Base-by-base conservation (phyloP, 2,888 invertebrate genomes). In the Aphidoletes aphidimyza region DNA sequence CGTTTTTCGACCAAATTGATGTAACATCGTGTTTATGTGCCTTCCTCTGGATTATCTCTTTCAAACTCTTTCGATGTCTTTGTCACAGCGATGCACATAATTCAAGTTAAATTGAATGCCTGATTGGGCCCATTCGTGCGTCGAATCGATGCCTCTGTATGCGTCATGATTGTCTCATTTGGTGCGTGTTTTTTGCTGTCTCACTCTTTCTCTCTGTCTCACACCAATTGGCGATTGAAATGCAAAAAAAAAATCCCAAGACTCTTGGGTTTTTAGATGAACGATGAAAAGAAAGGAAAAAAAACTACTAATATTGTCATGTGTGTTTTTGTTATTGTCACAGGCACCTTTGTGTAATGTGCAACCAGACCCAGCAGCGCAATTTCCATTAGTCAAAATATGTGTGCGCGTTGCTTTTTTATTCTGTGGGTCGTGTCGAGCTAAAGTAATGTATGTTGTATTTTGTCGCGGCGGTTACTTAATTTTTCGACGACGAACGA, bases 61-160 rank as follows among this genome's bases (percentile, higher is more conserved):
- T 78, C 78, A 5, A 81, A 81, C 81, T 22, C 22, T 36, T 37
- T 81, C 81, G 81, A 81, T 69, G 69, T 69, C 69, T 69, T 69
- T 69, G 69, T 69, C 69, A 69, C 69, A 30, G 69, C 69, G 34
- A 30, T 69, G 34, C 69, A 69, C 69, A 69, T 69, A 69, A 69
- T 30, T 69, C 69, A 69, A 34, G 17, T n/a, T 14, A 14, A 69
- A 69, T 30, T 30, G 69, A 69, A 69, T 69, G 14, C 69, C 69
- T 69, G 69, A 69, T 69, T 69, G 69, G 69, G 69, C 69, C n/a
- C n/a, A 69, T 69, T 69, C 69, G 69, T 69, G 69, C 69, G 69
- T 69, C 69, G 69, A 69, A 30, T 69, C 30, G 69, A 69, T 30
- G 69, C 34, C 34, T 69, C 69, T 14, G 34, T 69, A 69, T 30